These are phyloP conservation scores for Rotaria sp. DNA, from an alignment of 2,888 invertebrate genomes.

Conservation along the genomic window DNA sequence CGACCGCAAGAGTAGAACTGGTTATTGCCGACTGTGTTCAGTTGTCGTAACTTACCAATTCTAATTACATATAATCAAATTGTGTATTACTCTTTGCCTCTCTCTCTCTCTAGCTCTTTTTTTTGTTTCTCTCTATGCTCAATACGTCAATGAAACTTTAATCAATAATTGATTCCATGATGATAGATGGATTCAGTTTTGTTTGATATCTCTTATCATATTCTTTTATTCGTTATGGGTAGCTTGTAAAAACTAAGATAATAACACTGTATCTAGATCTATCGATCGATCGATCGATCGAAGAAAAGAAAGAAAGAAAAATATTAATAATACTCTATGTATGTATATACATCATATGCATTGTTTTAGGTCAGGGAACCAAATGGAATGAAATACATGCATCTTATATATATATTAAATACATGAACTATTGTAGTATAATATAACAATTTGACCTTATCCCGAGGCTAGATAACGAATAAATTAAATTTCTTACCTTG, in stretches of 20 bases:
- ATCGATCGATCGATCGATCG: not conserved
- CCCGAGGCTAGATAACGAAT: not conserved
- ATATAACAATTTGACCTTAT: not conserved
- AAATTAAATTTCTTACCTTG: not conserved
- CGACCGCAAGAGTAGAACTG: not conserved
- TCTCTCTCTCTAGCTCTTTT: not conserved
- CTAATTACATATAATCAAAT: constrained; percentile 9
- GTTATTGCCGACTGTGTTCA: not conserved
- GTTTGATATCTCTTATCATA: not conserved
- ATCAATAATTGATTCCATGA: not conserved
- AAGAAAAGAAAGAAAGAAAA: not conserved
- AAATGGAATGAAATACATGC: not conserved
- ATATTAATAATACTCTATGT: not conserved
- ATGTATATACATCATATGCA: not conserved
- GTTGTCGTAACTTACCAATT: not conserved
- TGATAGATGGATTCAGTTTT: not conserved
- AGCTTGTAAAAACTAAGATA: not conserved
- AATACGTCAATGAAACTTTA: not conserved
- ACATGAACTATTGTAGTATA: not conserved
- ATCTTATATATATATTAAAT: not conserved
- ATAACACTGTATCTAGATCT: not conserved
- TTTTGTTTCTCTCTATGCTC: not conserved
- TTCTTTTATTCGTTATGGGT: not conserved
- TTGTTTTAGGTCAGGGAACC: not conserved
- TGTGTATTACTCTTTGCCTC: not conserved